Evolutionary conservation across 2,888 invertebrate genomes (phyloP).

Genomic region (Athalia circularis): DNA sequence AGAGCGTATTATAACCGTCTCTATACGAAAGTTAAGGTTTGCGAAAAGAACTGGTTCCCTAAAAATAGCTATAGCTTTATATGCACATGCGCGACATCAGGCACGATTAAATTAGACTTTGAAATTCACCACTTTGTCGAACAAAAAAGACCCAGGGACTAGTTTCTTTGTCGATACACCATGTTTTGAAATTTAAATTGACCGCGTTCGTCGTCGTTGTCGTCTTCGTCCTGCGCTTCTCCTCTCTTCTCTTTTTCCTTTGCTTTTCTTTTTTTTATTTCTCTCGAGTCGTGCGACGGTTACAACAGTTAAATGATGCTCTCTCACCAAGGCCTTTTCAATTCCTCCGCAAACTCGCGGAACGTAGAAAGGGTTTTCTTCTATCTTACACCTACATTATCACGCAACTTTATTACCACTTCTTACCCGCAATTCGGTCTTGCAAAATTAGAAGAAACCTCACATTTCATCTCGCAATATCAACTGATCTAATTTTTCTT

Average conservation of each 20-base stretch:
- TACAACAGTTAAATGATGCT: conserved; percentile 7
- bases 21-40: not conserved
- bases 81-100: conserved; percentile 19
- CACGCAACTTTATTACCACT: too few species aligned
- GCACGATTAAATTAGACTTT: conserved; percentile 58
- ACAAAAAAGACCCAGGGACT: conserved; percentile 51
- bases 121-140: conserved; percentile 51
- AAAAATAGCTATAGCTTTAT: not conserved
- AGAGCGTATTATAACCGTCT: too few species aligned
- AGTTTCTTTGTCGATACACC: conserved; percentile 53
- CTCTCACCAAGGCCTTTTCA: too few species aligned
- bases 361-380: not conserved
- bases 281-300: conserved; percentile 10
- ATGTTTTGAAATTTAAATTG: conserved; percentile 57
- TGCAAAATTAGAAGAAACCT: too few species aligned
- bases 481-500: too few species aligned
- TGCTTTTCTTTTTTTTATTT: too few species aligned
- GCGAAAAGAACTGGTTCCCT: not conserved
- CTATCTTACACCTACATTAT: too few species aligned
- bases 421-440: too few species aligned
- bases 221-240: not conserved
- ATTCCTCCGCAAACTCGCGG: too few species aligned
- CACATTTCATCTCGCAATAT: too few species aligned
- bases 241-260: not conserved
- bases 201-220: conserved; percentile 5